Evolutionary conservation across 2,113 vertebrate genomes (phyloP).

Genomic region (Delphinus delphis): DNA sequence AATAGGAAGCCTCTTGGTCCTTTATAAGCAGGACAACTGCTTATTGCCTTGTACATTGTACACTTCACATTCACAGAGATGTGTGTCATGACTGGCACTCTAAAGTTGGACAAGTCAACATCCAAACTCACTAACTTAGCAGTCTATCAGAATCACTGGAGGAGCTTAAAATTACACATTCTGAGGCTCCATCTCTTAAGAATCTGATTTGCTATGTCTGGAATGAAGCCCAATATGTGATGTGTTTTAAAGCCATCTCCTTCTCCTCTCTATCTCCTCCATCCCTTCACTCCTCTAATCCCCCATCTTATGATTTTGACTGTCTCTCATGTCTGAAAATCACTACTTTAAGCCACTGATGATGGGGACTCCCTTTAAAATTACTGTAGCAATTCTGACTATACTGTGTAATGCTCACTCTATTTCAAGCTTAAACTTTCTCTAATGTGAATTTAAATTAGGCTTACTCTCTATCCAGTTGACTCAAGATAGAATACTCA

Average conservation of each 20-base stretch:
- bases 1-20: not conserved
- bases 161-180: not conserved
- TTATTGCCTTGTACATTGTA: not conserved
- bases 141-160: not conserved
- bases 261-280: rapidly evolving
- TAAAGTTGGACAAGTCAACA: not conserved
- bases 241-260: not conserved
- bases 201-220: not conserved
- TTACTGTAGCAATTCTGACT: not conserved
- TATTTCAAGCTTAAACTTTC: not conserved
- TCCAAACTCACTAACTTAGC: not conserved
- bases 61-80: not conserved
- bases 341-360: not conserved
- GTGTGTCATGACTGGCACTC: not conserved
- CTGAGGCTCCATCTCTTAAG: not conserved
- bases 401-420: not conserved
- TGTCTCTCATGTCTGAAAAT: not conserved
- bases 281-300: not conserved
- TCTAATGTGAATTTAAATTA: conserved; percentile 39
- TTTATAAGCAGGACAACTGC: not conserved
- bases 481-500: not conserved
- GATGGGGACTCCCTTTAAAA: not conserved
- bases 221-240: not conserved
- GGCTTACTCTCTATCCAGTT: not conserved
- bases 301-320: not conserved